phyloP scores from a whole-genome alignment of 2,797 vertebrate genomes.

The Oophaga sylvatica region DNA sequence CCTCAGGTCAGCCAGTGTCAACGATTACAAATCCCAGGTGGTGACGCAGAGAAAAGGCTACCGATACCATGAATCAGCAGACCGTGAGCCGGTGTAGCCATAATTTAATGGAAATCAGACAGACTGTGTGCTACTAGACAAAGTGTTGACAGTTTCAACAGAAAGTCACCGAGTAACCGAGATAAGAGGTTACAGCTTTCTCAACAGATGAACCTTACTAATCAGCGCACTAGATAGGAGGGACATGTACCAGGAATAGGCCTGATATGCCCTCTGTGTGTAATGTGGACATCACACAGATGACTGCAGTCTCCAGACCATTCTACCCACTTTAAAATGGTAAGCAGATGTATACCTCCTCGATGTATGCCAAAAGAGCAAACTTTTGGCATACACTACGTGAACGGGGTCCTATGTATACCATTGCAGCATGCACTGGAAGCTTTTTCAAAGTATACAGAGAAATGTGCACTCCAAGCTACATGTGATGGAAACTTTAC shows the following conservation, averaged over 20 bases:
- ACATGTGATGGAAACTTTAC: too few relatives aligned
- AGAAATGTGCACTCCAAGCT: too few relatives aligned
- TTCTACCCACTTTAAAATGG: too few relatives aligned
- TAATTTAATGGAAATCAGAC: background rate
- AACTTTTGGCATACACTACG: too few relatives aligned
- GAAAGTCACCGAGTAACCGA: background rate
- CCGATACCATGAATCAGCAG: background rate
- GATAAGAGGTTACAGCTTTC: conserved; percentile 5
- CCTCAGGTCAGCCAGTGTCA: background rate
- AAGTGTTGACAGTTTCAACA: background rate
- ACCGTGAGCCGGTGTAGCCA: background rate
- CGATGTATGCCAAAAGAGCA: too few relatives aligned
- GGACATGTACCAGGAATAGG: background rate
- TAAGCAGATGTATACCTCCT: too few relatives aligned
- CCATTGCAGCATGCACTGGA: too few relatives aligned
- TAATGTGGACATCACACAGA: too few relatives aligned
- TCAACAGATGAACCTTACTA: background rate
- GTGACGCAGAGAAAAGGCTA: background rate
- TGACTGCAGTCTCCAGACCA: too few relatives aligned
- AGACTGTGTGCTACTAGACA: background rate
- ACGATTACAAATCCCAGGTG: background rate
- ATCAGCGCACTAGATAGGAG: background rate
- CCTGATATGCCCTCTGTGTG: too few relatives aligned
- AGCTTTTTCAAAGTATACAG: too few relatives aligned
- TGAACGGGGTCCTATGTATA: too few relatives aligned